phyloP scores from a whole-genome alignment of 2,888 invertebrate genomes.

The Rhaphigaster nebulosa region DNA sequence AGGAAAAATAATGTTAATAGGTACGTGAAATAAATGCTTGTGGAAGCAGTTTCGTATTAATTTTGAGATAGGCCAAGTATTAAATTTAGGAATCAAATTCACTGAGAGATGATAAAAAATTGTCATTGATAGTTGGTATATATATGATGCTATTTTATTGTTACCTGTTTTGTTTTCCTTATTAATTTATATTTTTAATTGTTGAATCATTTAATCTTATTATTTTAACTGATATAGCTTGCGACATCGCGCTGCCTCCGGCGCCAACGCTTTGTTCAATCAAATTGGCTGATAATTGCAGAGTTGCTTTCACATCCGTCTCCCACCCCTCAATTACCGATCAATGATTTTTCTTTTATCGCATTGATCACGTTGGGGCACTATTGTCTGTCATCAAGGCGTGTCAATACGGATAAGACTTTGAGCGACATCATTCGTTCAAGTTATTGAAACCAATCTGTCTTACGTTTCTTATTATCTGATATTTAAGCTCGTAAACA shows the following conservation, averaged over 20 bases:
- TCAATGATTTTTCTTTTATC: background rate
- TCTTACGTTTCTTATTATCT: background rate
- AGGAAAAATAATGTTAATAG: too few relatives aligned
- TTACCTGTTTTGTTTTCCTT: too few relatives aligned
- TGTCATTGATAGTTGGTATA: too few relatives aligned
- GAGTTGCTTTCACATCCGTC: slow-evolving; percentile 27
- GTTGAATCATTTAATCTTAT: too few relatives aligned
- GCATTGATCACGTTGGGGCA: background rate
- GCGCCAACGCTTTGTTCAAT: background rate
- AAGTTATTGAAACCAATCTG: background rate
- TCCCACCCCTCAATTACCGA: background rate
- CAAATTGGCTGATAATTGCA: background rate
- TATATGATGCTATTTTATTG: background rate
- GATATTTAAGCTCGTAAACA: background rate
- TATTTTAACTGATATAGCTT: too few relatives aligned
- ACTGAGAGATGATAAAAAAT: too few relatives aligned
- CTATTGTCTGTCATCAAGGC: slow-evolving; percentile 5
- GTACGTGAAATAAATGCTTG: too few relatives aligned
- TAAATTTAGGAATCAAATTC: too few relatives aligned
- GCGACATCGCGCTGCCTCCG: background rate
- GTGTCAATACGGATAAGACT: background rate
- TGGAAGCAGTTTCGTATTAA: too few relatives aligned
- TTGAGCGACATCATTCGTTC: background rate
- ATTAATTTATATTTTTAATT: too few relatives aligned
- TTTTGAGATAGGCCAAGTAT: too few relatives aligned